Conservation (phyloP, 1,140 invertebrate genomes). For the Telenomus remus region DNA sequence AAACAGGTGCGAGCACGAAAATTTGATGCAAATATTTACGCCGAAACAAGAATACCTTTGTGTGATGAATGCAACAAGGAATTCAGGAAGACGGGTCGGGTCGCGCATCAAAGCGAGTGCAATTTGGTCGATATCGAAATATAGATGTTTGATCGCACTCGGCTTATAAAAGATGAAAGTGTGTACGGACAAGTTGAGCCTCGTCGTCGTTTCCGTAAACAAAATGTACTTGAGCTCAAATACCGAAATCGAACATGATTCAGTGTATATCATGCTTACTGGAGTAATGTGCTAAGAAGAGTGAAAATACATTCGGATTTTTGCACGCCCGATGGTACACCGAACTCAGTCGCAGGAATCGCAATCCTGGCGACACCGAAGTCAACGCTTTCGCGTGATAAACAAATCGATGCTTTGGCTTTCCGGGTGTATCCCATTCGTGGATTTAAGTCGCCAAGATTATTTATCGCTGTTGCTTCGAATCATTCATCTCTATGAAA, state of each 20-base stretch:
- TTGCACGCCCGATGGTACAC: background rate
- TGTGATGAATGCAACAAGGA: conserved; percentile 28
- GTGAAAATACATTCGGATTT: conserved; percentile 51
- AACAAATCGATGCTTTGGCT: conserved; percentile 57
- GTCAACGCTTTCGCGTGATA: conserved; percentile 44
- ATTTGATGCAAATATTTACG: conserved; percentile 42
- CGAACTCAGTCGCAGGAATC: conserved; percentile 26
- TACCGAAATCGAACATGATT: conserved; percentile 45
- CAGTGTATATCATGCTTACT: conserved; percentile 35
- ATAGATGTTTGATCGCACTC: conserved; percentile 43
- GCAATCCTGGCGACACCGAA: conserved; percentile 44
- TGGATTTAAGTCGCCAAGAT: conserved; percentile 55
- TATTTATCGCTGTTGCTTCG: conserved; percentile 47
- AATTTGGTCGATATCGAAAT: conserved; percentile 15
- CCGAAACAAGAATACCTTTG: conserved; percentile 20
- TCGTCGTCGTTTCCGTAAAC: conserved; percentile 52
- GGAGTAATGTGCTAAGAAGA: conserved; percentile 49
- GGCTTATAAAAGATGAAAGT: conserved; percentile 48
- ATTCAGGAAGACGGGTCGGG: conserved; percentile 12
- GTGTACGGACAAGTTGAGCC: conserved; percentile 26
- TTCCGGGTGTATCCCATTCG: conserved; percentile 49
- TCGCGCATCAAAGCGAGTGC: background rate
- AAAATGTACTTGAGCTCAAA: conserved; percentile 39
- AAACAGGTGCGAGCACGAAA: conserved; percentile 1
- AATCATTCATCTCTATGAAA: conserved; percentile 58